Percentiles rank a stretch among this genome's conserved stretches.
phyloP scores from a whole-genome alignment of 1,140 invertebrate genomes.

The Drosophila ambigua region DNA sequence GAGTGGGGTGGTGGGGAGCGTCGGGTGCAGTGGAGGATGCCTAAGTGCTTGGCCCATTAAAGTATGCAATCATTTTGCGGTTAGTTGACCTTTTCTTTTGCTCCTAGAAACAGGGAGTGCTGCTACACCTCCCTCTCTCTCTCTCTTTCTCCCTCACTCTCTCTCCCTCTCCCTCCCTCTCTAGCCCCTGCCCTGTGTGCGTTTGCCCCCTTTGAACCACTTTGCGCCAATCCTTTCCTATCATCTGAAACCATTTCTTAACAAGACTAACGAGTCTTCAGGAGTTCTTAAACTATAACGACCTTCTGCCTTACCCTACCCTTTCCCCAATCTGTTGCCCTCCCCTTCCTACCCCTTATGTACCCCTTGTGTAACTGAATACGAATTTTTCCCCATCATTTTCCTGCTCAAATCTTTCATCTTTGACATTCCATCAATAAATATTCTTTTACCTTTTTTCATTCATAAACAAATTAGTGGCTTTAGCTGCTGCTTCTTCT shows the following conservation, averaged over 20 bases:
- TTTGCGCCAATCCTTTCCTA: constrained; percentile 29
- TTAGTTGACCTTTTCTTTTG: constrained; percentile 33
- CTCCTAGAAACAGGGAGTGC: neutral
- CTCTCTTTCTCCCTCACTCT: neutral
- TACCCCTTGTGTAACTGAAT: neutral
- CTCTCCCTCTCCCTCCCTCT: neutral
- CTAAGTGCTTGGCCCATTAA: constrained; percentile 80
- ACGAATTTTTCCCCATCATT: too few relatives aligned
- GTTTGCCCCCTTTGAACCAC: constrained; percentile 17
- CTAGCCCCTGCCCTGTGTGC: constrained; percentile 20
- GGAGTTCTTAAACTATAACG: constrained; percentile 11
- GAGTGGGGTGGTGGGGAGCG: neutral
- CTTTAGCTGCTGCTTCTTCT: constrained; percentile 16
- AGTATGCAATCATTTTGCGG: constrained; percentile 81
- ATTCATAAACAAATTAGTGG: constrained; percentile 74
- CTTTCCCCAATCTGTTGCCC: neutral
- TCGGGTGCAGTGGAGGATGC: constrained; percentile 16
- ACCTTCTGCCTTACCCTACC: neutral
- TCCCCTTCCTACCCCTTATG: neutral
- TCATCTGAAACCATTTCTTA: constrained; percentile 22
- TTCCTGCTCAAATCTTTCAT: constrained; percentile 22
- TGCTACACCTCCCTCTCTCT: neutral
- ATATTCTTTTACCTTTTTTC: constrained; percentile 24
- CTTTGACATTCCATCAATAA: constrained; percentile 32
- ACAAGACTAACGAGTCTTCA: constrained; percentile 37